phyloP scores from a whole-genome alignment of 1,140 invertebrate genomes.

The Tetramorium alpestre region DNA sequence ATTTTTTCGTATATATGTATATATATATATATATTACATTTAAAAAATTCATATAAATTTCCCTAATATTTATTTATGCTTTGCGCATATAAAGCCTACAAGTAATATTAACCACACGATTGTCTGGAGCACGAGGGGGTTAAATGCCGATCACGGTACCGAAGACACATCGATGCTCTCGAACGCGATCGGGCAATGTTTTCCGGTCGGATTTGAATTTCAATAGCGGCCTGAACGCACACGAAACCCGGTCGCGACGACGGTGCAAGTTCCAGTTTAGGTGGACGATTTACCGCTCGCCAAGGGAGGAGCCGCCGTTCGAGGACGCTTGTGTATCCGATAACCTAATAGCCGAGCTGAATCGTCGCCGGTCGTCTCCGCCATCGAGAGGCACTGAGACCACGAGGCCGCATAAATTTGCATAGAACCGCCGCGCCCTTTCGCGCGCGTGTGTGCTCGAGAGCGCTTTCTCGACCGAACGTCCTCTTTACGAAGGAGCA shows the following conservation, averaged over 20 bases:
- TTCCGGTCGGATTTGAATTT: conserved; percentile 61
- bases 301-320: neutral
- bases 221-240: conserved; percentile 47
- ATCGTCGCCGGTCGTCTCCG: conserved; percentile 49
- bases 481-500: conserved; percentile 2
- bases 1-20: neutral
- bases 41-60: neutral
- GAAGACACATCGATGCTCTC: conserved; percentile 28
- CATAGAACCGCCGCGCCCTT: conserved; percentile 68
- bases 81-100: neutral
- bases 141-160: conserved; percentile 37
- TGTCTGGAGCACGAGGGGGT: neutral
- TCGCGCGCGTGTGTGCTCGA: conserved; percentile 7
- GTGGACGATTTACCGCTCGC: conserved; percentile 26
- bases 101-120: neutral
- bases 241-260: neutral
- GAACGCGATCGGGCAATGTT: conserved; percentile 45
- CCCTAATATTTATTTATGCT: neutral
- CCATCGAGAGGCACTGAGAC: conserved; percentile 19
- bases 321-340: conserved; percentile 76
- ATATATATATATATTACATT: neutral
- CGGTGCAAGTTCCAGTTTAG: conserved; percentile 67
- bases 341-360: conserved; percentile 74
- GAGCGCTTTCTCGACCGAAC: neutral
- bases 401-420: conserved; percentile 71